Evolutionary conservation across 2,888 invertebrate species (phyloP).

Genomic region (Andrena chrysosceles): DNA sequence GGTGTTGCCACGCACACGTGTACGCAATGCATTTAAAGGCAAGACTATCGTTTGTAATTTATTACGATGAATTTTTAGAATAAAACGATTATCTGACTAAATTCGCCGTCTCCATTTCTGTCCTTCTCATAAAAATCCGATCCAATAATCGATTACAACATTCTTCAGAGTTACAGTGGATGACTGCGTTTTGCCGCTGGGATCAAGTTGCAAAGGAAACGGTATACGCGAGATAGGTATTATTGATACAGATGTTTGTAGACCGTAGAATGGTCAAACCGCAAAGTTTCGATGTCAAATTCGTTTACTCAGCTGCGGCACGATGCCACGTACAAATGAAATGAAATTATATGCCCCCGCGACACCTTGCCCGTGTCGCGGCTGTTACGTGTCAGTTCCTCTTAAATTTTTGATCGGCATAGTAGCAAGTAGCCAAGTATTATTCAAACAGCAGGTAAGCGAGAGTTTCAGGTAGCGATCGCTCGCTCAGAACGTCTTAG

Average conservation of each 20-base stretch:
- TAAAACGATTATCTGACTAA: constrained; percentile 1
- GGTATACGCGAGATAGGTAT: constrained; percentile 58
- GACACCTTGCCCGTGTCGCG: constrained; percentile 22
- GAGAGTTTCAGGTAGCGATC: constrained; percentile 26
- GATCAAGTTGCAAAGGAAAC: constrained; percentile 56
- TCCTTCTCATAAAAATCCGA: constrained; percentile 3
- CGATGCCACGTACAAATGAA: constrained; percentile 67
- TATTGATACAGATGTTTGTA: constrained; percentile 76
- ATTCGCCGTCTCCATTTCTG: neutral
- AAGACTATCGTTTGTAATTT: constrained; percentile 25
- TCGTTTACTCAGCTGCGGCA: constrained; percentile 71
- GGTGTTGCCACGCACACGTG: neutral
- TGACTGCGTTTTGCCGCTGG: constrained; percentile 17
- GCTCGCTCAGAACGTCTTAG: constrained; percentile 10
- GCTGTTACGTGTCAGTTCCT: constrained; percentile 56
- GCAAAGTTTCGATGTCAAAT: constrained; percentile 54
- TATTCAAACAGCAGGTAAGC: constrained; percentile 40
- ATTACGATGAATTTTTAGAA: constrained; percentile 37
- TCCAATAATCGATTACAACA: constrained; percentile 10
- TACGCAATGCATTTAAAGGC: constrained; percentile 2
- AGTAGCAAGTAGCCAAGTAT: neutral
- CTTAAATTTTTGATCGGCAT: constrained; percentile 56
- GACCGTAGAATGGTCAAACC: constrained; percentile 61
- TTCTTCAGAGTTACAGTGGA: neutral
- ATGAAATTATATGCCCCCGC: constrained; percentile 50